Conservation (phyloP, 2,113 vertebrate genomes). For the Mesoclemmys tuberculata region DNA sequence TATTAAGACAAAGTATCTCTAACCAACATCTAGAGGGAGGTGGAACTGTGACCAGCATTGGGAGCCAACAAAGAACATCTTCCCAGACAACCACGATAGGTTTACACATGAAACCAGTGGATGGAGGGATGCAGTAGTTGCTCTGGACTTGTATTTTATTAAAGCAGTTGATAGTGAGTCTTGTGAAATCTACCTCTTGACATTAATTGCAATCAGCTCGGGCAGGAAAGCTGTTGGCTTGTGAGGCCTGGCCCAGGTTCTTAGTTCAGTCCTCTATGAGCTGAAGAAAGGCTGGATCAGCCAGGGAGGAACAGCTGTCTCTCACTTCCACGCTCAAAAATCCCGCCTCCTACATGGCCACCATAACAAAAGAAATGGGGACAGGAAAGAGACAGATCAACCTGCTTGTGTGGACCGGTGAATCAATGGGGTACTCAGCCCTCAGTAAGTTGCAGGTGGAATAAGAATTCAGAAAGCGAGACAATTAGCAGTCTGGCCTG, state of each 20-base stretch:
- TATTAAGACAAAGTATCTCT: neutral
- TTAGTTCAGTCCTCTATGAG: neutral
- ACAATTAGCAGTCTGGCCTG: neutral
- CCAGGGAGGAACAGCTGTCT: neutral
- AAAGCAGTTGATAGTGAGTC: neutral
- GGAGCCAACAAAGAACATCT: neutral
- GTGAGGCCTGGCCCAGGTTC: neutral
- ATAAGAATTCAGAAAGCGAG: neutral
- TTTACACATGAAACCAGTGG: neutral
- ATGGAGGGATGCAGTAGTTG: neutral
- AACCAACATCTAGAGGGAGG: neutral
- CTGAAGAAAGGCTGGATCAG: neutral
- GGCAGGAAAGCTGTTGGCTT: neutral
- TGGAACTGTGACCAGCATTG: neutral
- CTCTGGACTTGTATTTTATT: neutral
- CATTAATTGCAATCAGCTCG: neutral
- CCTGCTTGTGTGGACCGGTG: neutral
- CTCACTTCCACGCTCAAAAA: neutral
- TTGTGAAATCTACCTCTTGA: no score
- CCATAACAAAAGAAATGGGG: no score
- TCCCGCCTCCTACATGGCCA: neutral
- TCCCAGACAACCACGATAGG: neutral
- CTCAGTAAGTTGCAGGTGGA: neutral
- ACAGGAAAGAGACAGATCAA: neutral
- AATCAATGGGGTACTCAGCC: neutral